Evolutionary conservation across 2,797 vertebrate genomes (phyloP), one percentile per base, ranked within the genome.

Genomic region (Labroides dimidiatus): DNA sequence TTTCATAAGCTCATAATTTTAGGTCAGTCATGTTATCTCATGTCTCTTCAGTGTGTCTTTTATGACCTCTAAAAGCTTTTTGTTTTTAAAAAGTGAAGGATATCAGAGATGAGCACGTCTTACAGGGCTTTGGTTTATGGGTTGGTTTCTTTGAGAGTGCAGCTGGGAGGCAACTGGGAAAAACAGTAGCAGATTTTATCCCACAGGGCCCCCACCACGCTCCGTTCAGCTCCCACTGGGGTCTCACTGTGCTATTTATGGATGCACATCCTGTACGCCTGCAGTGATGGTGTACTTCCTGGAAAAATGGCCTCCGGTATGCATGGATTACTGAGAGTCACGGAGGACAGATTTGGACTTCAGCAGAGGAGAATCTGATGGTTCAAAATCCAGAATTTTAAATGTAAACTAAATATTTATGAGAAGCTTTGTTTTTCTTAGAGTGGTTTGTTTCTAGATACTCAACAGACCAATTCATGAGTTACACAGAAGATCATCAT

Each of bases 101-200:
- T 20, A 16, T 45, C 10, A 58, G 19, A 48, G 30, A 43, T 10
- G 41, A 17, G 10, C 16, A 12, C 33, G 1, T 33, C 30, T 54
- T 23, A 19, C 16, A 4, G 5, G 19, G 7, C 14, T 1, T 1
- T n/a, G 2, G 37, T 64, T 62, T 78, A 45, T 51, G 12, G 24
- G 45, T 44, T 57, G 61, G 21, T 48, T 11, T 64, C 55, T 45
- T 71, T 71, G 37, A 48, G 65, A 56, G 43, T 30, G n/a, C 55
- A 64, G 37, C 53, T 69, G 48, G 53, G 19, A 49, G 0, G 20
- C 57, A 53, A 50, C 52, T 65, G 24, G 50, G 23, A 56, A 49
- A 48, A 81, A 64, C 49, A 47, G 45, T 37, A 30, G 44, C 17
- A n/a, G 44, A 52, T 71, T 50, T 4, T 67, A 50, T 69, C 67